These are phyloP conservation scores for Acleris sparsana DNA, from an alignment of 2,888 invertebrate species.

Conservation along the genomic window DNA sequence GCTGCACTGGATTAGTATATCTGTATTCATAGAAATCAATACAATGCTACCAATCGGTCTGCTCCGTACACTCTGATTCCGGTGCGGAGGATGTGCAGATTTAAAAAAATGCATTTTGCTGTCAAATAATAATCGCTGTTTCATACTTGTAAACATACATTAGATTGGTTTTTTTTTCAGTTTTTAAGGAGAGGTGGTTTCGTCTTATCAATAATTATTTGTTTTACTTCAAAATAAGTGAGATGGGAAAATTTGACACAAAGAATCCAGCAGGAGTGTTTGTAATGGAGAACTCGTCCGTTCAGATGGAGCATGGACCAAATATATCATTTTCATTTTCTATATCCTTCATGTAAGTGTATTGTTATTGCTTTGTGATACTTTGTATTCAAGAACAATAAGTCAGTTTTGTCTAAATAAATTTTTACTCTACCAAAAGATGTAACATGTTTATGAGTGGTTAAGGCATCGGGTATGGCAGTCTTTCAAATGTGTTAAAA, in stretches of 20 bases:
- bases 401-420: not conserved
- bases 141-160: no score
- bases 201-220: conserved; percentile 89
- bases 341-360: conserved; percentile 85
- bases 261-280: conserved; percentile 88
- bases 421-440: no score
- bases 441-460: no score
- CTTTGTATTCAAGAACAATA: not conserved
- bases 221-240: conserved; percentile 90
- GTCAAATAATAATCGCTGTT: no score
- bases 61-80: no score
- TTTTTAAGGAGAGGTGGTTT: conserved; percentile 91
- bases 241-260: conserved; percentile 85
- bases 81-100: no score
- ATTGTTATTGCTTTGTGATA: conserved; percentile 5
- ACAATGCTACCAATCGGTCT: no score
- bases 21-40: no score
- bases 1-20: no score
- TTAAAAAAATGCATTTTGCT: no score
- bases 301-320: conserved; percentile 86
- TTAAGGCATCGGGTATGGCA: no score
- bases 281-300: conserved; percentile 88
- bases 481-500: no score
- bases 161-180: conserved; percentile 82
- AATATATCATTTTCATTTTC: conserved; percentile 90